These are phyloP conservation scores for Oryzias melastigma DNA, from an alignment of 2,113 vertebrate genomes.

Conservation along the genomic window DNA sequence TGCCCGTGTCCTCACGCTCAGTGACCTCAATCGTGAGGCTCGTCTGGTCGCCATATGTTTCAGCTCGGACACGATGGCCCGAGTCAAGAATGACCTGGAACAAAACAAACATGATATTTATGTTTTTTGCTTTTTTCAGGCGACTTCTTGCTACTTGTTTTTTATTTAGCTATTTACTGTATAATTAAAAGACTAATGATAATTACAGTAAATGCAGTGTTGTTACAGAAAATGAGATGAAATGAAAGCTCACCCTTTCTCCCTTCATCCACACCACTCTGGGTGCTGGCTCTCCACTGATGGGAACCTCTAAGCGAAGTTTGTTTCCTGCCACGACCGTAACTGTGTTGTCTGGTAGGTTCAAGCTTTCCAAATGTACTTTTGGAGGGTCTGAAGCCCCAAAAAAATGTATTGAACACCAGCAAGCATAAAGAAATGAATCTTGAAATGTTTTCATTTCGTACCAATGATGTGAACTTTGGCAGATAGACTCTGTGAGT, in stretches of 20 bases:
- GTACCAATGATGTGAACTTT: slow-evolving; percentile 92
- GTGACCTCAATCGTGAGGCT: slow-evolving; percentile 91
- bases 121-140: no score
- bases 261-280: slow-evolving; percentile 93
- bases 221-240: background rate
- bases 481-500: slow-evolving; percentile 84
- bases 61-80: slow-evolving; percentile 85
- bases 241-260: slow-evolving; percentile 82
- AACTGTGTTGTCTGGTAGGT: slow-evolving; percentile 86
- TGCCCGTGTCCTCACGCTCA: slow-evolving; percentile 89
- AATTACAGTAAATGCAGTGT: no score
- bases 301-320: slow-evolving; percentile 92
- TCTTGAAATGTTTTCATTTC: background rate
- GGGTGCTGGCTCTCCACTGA: slow-evolving; percentile 90
- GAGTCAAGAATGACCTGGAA: slow-evolving; percentile 87
- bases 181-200: no score
- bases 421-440: background rate
- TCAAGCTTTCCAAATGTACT: slow-evolving; percentile 88
- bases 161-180: background rate
- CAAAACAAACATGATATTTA: background rate
- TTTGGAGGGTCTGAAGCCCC: slow-evolving; percentile 86
- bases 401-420: slow-evolving; percentile 4
- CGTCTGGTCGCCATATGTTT: slow-evolving; percentile 89
- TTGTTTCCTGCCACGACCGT: slow-evolving; percentile 94
- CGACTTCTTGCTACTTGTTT: background rate